Conservation (phyloP, 2,888 invertebrate genomes). For the Drosophila histrio region DNA sequence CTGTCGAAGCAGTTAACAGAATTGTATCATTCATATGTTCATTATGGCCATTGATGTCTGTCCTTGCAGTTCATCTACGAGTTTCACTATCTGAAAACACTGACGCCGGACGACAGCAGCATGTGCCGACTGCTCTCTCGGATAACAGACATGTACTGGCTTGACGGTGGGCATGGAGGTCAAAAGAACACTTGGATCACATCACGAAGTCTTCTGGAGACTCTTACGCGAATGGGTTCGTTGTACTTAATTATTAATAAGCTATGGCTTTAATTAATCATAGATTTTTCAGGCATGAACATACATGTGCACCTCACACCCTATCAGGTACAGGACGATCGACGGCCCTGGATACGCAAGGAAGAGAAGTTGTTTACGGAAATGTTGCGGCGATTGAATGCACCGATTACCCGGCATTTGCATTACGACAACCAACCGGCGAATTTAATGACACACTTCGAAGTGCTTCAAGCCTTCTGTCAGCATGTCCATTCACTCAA, state of each 20-base stretch:
- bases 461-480: constrained; percentile 88
- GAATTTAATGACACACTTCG: constrained; percentile 91
- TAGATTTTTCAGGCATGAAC: constrained; percentile 86
- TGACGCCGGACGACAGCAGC: constrained; percentile 87
- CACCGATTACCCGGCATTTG: constrained; percentile 87
- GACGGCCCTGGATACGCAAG: constrained; percentile 92
- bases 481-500: constrained; percentile 83
- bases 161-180: constrained; percentile 96
- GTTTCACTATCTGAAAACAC: constrained; percentile 89
- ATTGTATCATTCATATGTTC: background rate
- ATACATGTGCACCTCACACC: constrained; percentile 94
- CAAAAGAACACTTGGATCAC: constrained; percentile 95
- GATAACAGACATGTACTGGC: constrained; percentile 92
- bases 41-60: background rate
- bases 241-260: background rate
- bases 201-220: constrained; percentile 89
- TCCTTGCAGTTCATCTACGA: constrained; percentile 90
- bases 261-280: background rate
- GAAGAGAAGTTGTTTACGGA: constrained; percentile 92
- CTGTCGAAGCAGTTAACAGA: background rate
- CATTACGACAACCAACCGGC: constrained; percentile 86
- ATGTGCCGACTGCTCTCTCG: constrained; percentile 88
- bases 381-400: constrained; percentile 88
- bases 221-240: constrained; percentile 89
- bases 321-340: constrained; percentile 93